Evolutionary conservation across 2,113 vertebrate genomes (phyloP), one percentile per base, ranked within the genome.

Genomic region (Stomatorhinus ivindoensis): DNA sequence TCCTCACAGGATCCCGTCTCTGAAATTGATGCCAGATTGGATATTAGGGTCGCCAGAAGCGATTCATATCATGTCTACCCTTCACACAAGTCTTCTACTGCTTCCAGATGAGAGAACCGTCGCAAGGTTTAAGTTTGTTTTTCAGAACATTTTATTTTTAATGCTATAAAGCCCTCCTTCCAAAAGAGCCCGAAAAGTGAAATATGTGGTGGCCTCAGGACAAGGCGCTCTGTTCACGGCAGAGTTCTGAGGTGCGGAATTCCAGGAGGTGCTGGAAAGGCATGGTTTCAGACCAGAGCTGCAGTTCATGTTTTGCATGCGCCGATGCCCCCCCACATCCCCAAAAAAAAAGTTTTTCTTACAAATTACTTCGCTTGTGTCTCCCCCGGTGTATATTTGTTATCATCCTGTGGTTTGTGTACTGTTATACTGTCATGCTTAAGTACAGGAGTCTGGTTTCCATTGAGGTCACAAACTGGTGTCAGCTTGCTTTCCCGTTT

Each of bases 21-120:
- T 92, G 93, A 95, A 96, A 96, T 96, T 95, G 95, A 95, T 96
- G 93, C 95, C 95, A 96, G 95, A 93, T 94, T 94, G 95, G 93
- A 95, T 93, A 94, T 94, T 94, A 80, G 92, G 92, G 92, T 95
- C 96, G 95, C 95, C 95, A 95, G 94, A 90, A 95, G 94, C 94
- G 89, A 94, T 94, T 95, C 94, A 93, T 96, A 95, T 95, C 93
- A 91, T 95, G 95, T 96, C 94, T 95, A 95, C 95, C 95, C 95
- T 94, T 93, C 90, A 94, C 94, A 95, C 94, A 94, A 94, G 93
- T 87, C 58, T 91, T 94, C 92, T 93, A 96, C 94, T 92, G 91
- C 92, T 96, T 96, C 95, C 95, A 96, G 95, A 96, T 96, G 96
- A 90, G 24, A 89, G 92, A 94, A 90, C 92, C 92, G 92, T 94